Conservation (phyloP, 2,797 vertebrate genomes). For the Pitangus sulphuratus region DNA sequence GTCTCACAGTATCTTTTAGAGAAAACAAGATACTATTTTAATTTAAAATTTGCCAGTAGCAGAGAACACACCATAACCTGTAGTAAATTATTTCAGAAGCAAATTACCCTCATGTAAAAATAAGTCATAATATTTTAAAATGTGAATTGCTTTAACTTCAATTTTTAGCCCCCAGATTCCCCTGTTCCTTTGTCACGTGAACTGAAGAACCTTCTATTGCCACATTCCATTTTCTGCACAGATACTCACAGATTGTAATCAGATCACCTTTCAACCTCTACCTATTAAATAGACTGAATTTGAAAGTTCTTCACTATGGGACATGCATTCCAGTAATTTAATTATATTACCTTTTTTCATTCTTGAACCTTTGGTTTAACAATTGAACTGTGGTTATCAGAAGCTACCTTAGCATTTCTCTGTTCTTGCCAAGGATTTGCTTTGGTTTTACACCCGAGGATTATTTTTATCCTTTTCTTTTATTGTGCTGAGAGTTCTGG, state of each 20-base stretch:
- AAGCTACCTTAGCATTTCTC: not conserved
- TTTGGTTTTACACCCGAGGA: not conserved
- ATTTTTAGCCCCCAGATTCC: not conserved
- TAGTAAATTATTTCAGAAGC: constrained; percentile 36
- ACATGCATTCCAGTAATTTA: not conserved
- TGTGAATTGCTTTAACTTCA: constrained; percentile 1
- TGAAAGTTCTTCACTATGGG: not conserved
- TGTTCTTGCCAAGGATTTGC: not conserved
- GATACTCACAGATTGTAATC: not conserved
- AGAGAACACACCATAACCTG: constrained; percentile 10
- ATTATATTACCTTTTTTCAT: not conserved
- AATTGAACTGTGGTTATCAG: not conserved
- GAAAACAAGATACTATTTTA: constrained; percentile 45
- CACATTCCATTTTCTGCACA: constrained; percentile 35
- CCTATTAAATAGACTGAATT: constrained; percentile 16
- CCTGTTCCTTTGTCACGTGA: not conserved
- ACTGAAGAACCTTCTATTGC: not conserved
- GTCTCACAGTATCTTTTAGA: constrained; percentile 7
- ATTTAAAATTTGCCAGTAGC: constrained; percentile 38
- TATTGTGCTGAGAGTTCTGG: not conserved
- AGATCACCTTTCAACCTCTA: constrained; percentile 9
- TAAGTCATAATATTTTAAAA: constrained; percentile 44
- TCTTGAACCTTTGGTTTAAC: not conserved
- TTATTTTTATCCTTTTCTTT: not conserved
- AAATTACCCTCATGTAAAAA: constrained; percentile 31